Base-by-base conservation (phyloP, 2,113 vertebrate species). In the Lamprotornis superbus region DNA sequence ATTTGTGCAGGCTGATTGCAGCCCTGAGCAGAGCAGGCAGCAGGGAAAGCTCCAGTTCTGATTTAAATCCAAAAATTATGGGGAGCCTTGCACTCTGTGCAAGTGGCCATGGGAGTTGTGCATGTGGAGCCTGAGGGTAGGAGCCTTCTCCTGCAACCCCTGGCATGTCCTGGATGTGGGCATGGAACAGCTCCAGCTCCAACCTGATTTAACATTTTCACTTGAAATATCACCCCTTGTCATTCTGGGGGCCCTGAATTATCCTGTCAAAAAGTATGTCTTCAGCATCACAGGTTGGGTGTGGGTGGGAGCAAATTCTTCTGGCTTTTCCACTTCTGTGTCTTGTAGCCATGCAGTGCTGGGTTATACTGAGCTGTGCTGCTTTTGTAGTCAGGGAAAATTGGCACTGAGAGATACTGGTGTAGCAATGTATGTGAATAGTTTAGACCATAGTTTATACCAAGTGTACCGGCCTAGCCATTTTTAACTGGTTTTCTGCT, bases 41-140 rank as follows among this genome's bases (percentile, higher is more conserved):
- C 37, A 56, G 63, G 56, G 46, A 24, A 67, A 53, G 78, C 28
- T 60, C 46, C 37, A 47, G 24, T 27, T 14, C 33, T 74, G 44
- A 40, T 67, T 69, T 10, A 44, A 83, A 64, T 47, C 7, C 3
- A 20, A 2, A 75, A 24, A 28, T 40, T 31, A 31, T 17, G 19
- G 49, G 4, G 31, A 55, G 30, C 28, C 31, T 82, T 47, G 46
- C 70, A 11, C n/a, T 10, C 24, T 4, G 7, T 33, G 47, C 28
- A 4, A 16, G 24, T 28, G 44, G 9, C 37, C 17, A 0, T 0
- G 2, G 60, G 24, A 47, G n/a, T 31, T 37, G 18, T 69, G 78
- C 18, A 12, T 0, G 0, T 8, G 25, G 23, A 68, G 31, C 2
- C 49, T 3, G 21, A 61, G 52, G 57, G 30, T 4, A 3, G 33